Evolutionary conservation across 2,113 vertebrate genomes (phyloP).

Genomic region (Gambusia affinis): DNA sequence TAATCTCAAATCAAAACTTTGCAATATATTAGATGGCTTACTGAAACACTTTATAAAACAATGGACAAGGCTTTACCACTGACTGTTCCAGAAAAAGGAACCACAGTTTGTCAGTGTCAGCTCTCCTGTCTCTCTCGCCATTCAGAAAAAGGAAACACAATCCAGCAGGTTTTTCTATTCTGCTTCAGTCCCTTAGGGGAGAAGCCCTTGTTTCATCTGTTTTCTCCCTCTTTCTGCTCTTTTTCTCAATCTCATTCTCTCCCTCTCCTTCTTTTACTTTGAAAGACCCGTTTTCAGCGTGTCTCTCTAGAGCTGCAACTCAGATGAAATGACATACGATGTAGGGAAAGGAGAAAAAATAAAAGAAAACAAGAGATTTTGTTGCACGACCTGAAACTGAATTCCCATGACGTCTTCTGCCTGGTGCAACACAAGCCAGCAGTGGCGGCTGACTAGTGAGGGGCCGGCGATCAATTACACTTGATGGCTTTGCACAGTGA

Average conservation of each 20-base stretch:
- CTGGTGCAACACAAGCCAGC: constrained; percentile 58
- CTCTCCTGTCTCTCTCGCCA: constrained; percentile 64
- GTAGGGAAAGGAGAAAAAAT: constrained; percentile 55
- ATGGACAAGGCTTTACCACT: constrained; percentile 28
- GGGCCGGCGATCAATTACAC: constrained; percentile 64
- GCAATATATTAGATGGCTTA: neutral
- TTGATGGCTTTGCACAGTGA: constrained; percentile 66
- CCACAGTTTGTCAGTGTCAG: constrained; percentile 38
- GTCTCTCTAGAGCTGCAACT: constrained; percentile 61
- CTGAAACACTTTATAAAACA: constrained; percentile 30
- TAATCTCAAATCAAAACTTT: neutral
- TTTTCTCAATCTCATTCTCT: constrained; percentile 53
- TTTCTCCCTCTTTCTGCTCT: constrained; percentile 45
- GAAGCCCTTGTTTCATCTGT: constrained; percentile 65
- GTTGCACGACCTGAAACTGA: constrained; percentile 74
- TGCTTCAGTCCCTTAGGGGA: constrained; percentile 62
- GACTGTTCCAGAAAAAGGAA: constrained; percentile 60
- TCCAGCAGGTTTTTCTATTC: constrained; percentile 73
- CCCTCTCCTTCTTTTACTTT: constrained; percentile 49
- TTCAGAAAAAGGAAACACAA: constrained; percentile 80
- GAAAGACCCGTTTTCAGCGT: constrained; percentile 66
- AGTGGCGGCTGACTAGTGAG: constrained; percentile 27
- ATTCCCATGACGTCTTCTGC: constrained; percentile 77
- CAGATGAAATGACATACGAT: constrained; percentile 76
- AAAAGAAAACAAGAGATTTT: constrained; percentile 67